Evolutionary conservation across 2,888 invertebrate species (phyloP), one percentile per base, ranked within the genome.

Genomic region (Yponomeuta malinellus): DNA sequence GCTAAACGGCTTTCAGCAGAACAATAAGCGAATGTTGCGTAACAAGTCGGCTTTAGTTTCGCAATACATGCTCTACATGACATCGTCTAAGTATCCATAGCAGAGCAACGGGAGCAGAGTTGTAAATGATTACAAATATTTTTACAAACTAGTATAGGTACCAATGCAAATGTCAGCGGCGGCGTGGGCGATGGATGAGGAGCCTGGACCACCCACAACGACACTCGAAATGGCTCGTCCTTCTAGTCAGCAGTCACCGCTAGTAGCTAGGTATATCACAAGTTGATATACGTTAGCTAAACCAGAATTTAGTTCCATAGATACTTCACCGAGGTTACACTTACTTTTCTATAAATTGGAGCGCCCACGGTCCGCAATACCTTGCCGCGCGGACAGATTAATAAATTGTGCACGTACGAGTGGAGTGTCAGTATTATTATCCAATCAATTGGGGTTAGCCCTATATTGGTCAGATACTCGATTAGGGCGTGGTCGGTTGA

Each of bases 401-500:
- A 59, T 59, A 59, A 59, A 59, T 59, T 15, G 15, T 59, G 52
- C 52, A 59, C 52, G 52, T 59, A 59, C 52, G 52, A 15, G 52
- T 59, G 52, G 12, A 59, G 52, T 59, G 52, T 59, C 52, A 59
- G 52, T 43, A 48, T 48, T 68, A 68, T 48, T 68, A 68, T 68
- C 31, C 68, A 68, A 68, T 68, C 68, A 52, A 68, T 48, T 68
- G 23, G 48, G 48, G 68, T 67, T 48, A 48, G 9, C 31, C 12
- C 23, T 23, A 31, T 68, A 68, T 68, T 68, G 68, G 68, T 23
- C 31, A 23, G 29, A 52, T 48, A 68, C 68, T 52, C 29, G 48
- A 68, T 10, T 29, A 68, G 31, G 68, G 68, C 68, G 68, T 48
- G 68, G 68, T 29, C 10, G 66, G 15, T 67, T 59, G 52, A 59